Evolutionary conservation across 2,113 vertebrate species (phyloP).

Genomic region (Laticauda colubrina): DNA sequence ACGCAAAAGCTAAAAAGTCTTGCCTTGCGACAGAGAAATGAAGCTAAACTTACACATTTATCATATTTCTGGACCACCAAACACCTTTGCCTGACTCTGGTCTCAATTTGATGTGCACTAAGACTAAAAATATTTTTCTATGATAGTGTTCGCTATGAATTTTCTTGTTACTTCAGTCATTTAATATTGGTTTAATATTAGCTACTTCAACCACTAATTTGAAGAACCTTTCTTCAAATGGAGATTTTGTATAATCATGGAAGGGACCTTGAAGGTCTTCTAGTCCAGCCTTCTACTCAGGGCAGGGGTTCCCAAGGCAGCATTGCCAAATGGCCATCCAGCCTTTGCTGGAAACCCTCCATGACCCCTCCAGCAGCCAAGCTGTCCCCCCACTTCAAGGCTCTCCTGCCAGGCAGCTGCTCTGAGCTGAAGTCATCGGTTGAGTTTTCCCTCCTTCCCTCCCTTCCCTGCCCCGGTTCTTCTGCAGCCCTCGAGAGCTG

Average conservation of each 20-base stretch:
- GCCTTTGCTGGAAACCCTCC: background rate
- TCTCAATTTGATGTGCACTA: background rate
- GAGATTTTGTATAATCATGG: background rate
- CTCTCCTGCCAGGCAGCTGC: background rate
- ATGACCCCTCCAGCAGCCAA: background rate
- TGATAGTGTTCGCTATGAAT: background rate
- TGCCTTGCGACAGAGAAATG: background rate
- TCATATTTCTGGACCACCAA: background rate
- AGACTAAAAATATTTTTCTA: background rate
- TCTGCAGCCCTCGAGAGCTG: background rate
- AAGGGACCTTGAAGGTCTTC: background rate
- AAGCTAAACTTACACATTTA: background rate
- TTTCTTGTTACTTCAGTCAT: background rate
- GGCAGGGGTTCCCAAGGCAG: background rate
- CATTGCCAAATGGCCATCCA: accelerated
- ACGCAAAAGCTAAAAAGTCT: background rate
- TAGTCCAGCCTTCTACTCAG: background rate
- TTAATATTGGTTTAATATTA: background rate
- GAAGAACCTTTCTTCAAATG: background rate
- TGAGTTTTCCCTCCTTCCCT: background rate
- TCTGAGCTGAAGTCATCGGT: background rate
- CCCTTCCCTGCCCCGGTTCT: background rate
- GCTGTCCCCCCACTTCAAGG: background rate
- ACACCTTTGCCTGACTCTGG: background rate
- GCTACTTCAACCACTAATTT: background rate